A percentile compares a stretch with the other conserved stretches of the same genome.
These are phyloP conservation scores for Trichogramma evanescens DNA, from an alignment of 2,888 invertebrate genomes.

Conservation along the genomic window DNA sequence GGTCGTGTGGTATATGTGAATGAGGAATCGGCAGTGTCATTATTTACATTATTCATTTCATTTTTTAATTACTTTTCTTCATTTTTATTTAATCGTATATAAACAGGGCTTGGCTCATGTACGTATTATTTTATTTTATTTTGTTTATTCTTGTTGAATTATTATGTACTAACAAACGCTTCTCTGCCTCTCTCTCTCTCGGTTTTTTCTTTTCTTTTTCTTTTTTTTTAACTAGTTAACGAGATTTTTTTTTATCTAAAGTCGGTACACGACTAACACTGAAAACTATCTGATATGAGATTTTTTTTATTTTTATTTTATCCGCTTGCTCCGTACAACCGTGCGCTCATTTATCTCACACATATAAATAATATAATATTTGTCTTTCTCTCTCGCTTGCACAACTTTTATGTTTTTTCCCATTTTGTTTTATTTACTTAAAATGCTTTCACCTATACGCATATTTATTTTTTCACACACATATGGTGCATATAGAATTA, in stretches of 20 bases:
- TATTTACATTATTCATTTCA: conserved; percentile 39
- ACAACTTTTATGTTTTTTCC: conserved; percentile 17
- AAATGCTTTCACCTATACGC: background rate
- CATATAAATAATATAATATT: no score
- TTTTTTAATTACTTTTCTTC: conserved; percentile 16
- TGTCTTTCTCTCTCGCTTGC: conserved; percentile 25
- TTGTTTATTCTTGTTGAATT: conserved; percentile 27
- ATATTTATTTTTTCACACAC: background rate
- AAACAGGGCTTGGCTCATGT: conserved; percentile 44
- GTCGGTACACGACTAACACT: conserved; percentile 47
- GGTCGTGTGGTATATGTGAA: conserved; percentile 24
- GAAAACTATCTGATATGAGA: conserved; percentile 48
- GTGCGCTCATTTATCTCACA: background rate
- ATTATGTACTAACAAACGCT: conserved; percentile 35
- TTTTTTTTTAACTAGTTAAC: conserved; percentile 44
- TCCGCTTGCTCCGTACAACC: conserved; percentile 16
- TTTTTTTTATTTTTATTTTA: conserved; percentile 30
- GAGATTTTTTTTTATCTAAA: conserved; percentile 44
- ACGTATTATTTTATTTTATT: conserved; percentile 34
- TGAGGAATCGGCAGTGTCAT: conserved; percentile 39
- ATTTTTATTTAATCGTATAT: conserved; percentile 29
- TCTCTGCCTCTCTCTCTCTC: no score
- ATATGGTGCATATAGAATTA: conserved; percentile 26
- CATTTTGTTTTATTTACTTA: conserved; percentile 1
- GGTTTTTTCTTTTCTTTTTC: no score